These are phyloP conservation scores for Pachyuromys duprasi DNA, from an alignment of 2,797 vertebrate species.

Conservation along the genomic window DNA sequence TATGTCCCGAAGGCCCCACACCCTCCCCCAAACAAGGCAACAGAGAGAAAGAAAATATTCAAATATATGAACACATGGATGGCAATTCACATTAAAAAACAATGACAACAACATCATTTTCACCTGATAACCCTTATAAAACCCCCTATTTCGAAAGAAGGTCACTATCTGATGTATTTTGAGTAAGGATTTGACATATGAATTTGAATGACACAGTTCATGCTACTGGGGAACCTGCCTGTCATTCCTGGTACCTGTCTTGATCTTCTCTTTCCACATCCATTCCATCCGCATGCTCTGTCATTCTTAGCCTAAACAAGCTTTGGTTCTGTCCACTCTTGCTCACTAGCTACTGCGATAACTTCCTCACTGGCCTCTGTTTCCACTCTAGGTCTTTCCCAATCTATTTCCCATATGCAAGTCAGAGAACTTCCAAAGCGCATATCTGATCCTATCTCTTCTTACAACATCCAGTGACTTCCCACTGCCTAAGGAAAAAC, in stretches of 20 bases:
- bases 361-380: background rate
- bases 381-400: background rate
- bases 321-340: background rate
- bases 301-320: background rate
- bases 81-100: background rate
- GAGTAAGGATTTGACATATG: background rate
- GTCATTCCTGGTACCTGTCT: background rate
- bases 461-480: constrained; percentile 55
- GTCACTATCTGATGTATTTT: background rate
- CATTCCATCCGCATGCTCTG: background rate
- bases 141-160: background rate
- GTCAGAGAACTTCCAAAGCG: constrained; percentile 17
- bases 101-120: background rate
- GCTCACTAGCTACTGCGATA: background rate
- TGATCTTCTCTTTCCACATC: background rate
- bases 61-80: background rate
- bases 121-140: background rate
- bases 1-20: background rate
- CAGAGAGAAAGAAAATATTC: background rate
- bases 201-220: background rate
- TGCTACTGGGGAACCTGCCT: background rate
- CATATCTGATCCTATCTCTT: constrained; percentile 55
- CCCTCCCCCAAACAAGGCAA: background rate
- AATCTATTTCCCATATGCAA: constrained; percentile 7
- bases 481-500: constrained; percentile 36